phyloP scores from a whole-genome alignment of 2,113 vertebrate genomes.

The Dipodomys stephensi region DNA sequence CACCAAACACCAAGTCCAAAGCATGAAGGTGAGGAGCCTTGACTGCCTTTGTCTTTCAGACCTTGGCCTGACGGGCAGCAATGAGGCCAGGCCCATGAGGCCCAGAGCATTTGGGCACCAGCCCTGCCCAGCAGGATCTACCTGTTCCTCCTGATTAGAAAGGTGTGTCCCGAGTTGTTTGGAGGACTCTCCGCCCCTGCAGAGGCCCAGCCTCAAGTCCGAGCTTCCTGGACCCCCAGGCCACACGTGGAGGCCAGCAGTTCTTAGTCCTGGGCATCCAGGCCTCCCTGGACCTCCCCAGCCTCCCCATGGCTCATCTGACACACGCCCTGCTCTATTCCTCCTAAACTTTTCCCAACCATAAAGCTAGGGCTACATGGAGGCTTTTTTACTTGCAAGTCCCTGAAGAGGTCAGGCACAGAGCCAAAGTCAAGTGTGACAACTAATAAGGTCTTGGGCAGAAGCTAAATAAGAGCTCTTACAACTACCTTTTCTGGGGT shows the following conservation, averaged over 20 bases:
- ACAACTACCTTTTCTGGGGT: background rate
- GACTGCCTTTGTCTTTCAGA: background rate
- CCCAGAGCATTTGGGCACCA: background rate
- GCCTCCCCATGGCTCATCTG: background rate
- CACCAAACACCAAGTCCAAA: background rate
- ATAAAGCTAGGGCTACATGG: background rate
- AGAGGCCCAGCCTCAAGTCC: background rate
- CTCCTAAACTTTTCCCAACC: background rate
- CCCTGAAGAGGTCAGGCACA: background rate
- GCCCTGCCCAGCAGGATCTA: rapidly evolving
- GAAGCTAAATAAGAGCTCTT: background rate
- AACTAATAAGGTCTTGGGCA: background rate
- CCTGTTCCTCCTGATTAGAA: background rate
- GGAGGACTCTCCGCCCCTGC: background rate
- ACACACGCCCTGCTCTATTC: background rate
- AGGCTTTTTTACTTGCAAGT: background rate
- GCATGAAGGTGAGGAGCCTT: background rate
- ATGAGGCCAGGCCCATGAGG: background rate
- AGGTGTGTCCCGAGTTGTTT: background rate
- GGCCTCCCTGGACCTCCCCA: no score
- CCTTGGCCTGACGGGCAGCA: background rate
- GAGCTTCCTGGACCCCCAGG: background rate
- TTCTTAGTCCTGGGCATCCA: background rate
- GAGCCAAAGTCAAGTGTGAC: background rate
- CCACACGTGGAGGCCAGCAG: background rate